A percentile compares a stretch with the other conserved stretches of the same genome.
phyloP scores from a whole-genome alignment of 1,140 invertebrate genomes.

The Cephus cinctus region DNA sequence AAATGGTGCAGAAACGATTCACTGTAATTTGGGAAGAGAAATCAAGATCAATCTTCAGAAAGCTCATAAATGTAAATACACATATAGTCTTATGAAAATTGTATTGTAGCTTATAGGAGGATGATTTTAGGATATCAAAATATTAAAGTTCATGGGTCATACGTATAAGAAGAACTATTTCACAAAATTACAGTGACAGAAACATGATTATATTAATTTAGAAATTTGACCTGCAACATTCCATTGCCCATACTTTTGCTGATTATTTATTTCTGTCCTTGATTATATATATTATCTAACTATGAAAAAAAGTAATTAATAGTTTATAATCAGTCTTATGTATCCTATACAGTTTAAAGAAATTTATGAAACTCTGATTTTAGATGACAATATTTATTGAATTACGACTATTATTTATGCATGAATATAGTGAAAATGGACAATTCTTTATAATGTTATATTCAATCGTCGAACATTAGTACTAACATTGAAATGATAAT shows the following conservation, averaged over 20 bases:
- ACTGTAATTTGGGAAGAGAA: slow-evolving; percentile 40
- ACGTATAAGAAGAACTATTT: neutral
- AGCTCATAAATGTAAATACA: slow-evolving; percentile 39
- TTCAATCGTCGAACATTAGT: too few species aligned
- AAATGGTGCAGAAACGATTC: slow-evolving; percentile 35
- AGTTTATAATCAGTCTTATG: neutral
- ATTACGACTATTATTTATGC: slow-evolving; percentile 1
- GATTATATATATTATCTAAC: too few species aligned
- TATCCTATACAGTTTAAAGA: neutral
- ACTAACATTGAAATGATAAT: too few species aligned
- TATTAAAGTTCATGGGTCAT: neutral
- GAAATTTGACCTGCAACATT: neutral
- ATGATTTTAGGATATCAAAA: neutral
- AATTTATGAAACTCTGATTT: neutral
- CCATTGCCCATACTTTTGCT: neutral
- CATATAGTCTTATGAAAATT: neutral
- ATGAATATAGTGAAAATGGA: neutral
- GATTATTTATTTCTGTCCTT: neutral
- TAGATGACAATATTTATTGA: neutral
- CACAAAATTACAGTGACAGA: too few species aligned
- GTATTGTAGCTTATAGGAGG: neutral
- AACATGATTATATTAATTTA: neutral
- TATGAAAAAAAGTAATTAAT: neutral
- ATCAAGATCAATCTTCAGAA: slow-evolving; percentile 43
- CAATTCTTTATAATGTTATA: neutral